phyloP scores from a whole-genome alignment of 2,113 vertebrate species.

The Dromas ardeola region DNA sequence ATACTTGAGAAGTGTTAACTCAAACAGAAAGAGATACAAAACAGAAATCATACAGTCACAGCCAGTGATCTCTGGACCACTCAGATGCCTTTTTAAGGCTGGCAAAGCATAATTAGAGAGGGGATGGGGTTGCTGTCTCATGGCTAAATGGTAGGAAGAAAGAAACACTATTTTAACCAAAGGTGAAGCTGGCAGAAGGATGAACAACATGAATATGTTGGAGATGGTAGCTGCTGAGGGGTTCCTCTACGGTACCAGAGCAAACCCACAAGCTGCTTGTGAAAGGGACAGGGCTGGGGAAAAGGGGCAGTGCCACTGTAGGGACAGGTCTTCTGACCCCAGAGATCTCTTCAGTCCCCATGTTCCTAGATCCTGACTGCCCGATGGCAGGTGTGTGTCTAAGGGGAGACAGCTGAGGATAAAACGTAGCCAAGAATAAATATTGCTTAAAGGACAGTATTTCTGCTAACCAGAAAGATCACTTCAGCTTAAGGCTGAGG shows the following conservation, averaged over 20 bases:
- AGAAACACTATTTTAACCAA: background rate
- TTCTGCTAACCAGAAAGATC: background rate
- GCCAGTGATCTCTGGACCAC: background rate
- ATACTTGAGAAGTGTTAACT: background rate
- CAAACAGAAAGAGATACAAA: background rate
- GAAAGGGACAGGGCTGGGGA: background rate
- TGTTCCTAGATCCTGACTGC: background rate
- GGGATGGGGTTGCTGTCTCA: background rate
- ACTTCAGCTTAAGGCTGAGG: background rate
- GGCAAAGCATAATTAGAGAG: background rate
- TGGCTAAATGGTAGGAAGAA: background rate
- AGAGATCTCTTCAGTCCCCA: background rate
- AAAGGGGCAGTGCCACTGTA: background rate
- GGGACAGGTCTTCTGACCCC: background rate
- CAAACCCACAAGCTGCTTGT: background rate
- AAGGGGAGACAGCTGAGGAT: background rate
- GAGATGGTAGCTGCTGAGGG: background rate
- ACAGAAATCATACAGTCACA: background rate
- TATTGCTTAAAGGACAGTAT: background rate
- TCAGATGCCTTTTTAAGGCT: background rate
- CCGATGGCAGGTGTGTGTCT: fast-evolving
- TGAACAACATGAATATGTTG: background rate
- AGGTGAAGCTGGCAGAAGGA: background rate
- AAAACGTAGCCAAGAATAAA: background rate
- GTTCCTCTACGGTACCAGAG: background rate